Conservation (phyloP, 2,797 vertebrate genomes). For the Cyclura pinguis region DNA sequence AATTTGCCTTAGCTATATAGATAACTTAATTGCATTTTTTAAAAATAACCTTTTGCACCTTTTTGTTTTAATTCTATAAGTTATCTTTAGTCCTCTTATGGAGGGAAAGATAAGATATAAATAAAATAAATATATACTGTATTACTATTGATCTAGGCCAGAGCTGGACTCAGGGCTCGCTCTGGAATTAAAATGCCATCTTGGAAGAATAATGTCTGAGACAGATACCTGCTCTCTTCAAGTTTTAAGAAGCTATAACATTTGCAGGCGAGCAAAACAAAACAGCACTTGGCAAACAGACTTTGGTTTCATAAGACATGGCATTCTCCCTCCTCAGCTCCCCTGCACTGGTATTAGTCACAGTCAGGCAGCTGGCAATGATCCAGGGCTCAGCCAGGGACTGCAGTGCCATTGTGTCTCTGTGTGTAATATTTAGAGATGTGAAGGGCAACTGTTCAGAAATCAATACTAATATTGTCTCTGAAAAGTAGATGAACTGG, state of each 20-base stretch:
- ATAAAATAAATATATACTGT: background rate
- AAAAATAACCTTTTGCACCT: too few relatives aligned
- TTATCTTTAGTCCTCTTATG: too few relatives aligned
- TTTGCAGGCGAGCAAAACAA: background rate
- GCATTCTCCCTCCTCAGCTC: background rate
- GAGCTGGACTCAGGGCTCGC: background rate
- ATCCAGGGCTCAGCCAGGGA: background rate
- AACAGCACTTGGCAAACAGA: background rate
- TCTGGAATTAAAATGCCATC: background rate
- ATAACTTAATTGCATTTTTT: too few relatives aligned
- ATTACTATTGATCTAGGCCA: background rate
- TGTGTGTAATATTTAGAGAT: background rate
- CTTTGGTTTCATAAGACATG: background rate
- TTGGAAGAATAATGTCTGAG: background rate
- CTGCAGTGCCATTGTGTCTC: accelerated
- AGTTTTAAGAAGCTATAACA: background rate
- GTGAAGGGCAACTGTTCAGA: constrained; percentile 32
- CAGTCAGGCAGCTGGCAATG: constrained; percentile 1
- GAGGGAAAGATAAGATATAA: too few relatives aligned
- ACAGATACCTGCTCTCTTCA: background rate
- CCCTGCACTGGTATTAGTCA: background rate
- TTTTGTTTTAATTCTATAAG: too few relatives aligned
- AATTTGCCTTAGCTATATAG: too few relatives aligned
- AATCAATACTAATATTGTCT: constrained; percentile 56
- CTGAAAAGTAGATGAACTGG: constrained; percentile 39